Evolutionary conservation across 2,888 invertebrate genomes (phyloP), one percentile per base, ranked within the genome.

Genomic region (Dorcus hopei): DNA sequence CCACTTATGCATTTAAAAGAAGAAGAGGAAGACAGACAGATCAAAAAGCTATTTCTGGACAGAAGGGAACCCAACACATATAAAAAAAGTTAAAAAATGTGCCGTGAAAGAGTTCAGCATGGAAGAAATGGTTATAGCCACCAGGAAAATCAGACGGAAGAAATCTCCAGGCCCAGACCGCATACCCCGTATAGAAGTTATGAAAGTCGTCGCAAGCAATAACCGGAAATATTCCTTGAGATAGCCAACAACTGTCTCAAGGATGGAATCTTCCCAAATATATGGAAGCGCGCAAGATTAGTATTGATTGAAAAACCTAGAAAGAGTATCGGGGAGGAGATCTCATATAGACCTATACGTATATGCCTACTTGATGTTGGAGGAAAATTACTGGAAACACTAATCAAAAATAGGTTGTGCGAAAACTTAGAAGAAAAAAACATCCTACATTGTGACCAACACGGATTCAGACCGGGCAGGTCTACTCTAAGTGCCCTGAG

Each of bases 401-500:
- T 61, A 16, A 33, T 55, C 9, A 23, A 53, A 5, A 14, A 4
- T 0, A 52, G 59, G 26, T 49, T 59, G 11, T 50, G 49, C 9
- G 19, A 9, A 9, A 53, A 59, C 33, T 40, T 59, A 6, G 51
- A 45, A 16, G 9, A 41, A 7, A 50, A 33, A 33, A 38, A 49
- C 3, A 59, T 57, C 7, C 48, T 61, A 2, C 43, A 52, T 2
- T 41, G 45, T 3, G 49, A 49, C n/a, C 62, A 64, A 23, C 58
- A 45, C 33, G 58, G 54, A 6, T 60, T 59, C 41, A 59, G 53
- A 42, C 42, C 57, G 49, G 58, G 55, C 7, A 26, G 61, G 16
- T 40, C 38, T 9, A 62, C 62, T 26, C 42, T 62, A 4, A 61
- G 58, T 40, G 62, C 61, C 9, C 14, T 54, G 23, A 38, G 38